Evolutionary conservation across 2,888 invertebrate species (phyloP), one percentile per base, ranked within the genome.

Genomic region (Erebia epiphron): DNA sequence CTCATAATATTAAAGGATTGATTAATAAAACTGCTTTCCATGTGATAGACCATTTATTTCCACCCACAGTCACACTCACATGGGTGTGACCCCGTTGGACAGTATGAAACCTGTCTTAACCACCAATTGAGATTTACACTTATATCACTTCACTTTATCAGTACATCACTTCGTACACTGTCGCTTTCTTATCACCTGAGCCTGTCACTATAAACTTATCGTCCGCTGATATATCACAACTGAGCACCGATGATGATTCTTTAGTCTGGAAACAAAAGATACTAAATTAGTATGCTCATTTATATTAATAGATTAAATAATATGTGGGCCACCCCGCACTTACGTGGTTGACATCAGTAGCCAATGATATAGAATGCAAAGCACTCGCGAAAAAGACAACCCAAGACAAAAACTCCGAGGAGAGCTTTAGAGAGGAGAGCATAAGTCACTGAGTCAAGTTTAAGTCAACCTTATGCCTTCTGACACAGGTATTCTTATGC

Each of bases 161-260:
- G 70, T 97, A 98, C 90, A 97, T 96, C 83, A 99, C 98, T 95
- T 99, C 98, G 91, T 99, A 99, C 77, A 99, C 97, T 67, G 98
- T 99, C 79, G 99, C 99, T 90, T 99, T 99, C 92, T 99, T 99
- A 92, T 99, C 99, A 71, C 99, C 99, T 57, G 98, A 98, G 75
- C 99, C 99, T 63, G 99, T 99, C 82, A 99, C 98, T 83, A 99
- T 98, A 93, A 97, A 99, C 92, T 98, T 98, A 94, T 99, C 99
- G 91, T 99, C 99, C 74, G 97, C 96, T 76, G 99, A 98, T 92
- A 99, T 98, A 95, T 99, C 99, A 95, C 99, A 99, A 94, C 98
- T 98, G 83, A 99, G 95, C 86, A 99, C 99, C 85, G 99, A 99
- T 80, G 98, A 98, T 69, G 98, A 98, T 94, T 99, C 99, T 94